phyloP scores from a whole-genome alignment of 2,797 vertebrate species.

The Bryconaethiops microstoma region DNA sequence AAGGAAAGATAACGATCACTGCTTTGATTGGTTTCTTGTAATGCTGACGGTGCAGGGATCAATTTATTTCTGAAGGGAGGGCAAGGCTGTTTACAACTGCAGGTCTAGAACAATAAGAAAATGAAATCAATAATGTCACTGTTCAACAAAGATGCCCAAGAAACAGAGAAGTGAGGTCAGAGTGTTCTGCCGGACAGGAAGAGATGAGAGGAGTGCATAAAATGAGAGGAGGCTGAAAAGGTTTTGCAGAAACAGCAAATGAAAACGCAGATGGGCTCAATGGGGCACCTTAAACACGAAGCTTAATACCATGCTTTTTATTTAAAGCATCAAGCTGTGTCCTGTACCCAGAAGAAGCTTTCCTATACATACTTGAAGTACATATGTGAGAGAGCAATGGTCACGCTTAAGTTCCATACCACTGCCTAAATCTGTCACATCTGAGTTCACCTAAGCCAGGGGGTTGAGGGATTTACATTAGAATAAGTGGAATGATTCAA shows the following conservation, averaged over 20 bases:
- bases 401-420: neutral
- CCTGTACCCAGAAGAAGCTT: neutral
- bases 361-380: neutral
- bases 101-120: conserved; percentile 71
- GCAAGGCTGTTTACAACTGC: conserved; percentile 68
- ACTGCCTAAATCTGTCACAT: conserved; percentile 19
- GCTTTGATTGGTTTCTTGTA: conserved; percentile 64
- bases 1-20: conserved; percentile 56
- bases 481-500: conserved; percentile 28
- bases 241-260: conserved; percentile 17
- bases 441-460: conserved; percentile 6
- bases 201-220: neutral
- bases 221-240: conserved; percentile 57
- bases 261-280: neutral
- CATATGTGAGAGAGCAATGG: neutral
- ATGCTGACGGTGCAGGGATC: conserved; percentile 60
- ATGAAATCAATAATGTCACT: conserved; percentile 75
- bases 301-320: neutral
- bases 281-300: neutral
- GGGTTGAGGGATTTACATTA: conserved; percentile 39
- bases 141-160: conserved; percentile 33
- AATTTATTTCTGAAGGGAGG: conserved; percentile 70
- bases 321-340: neutral
- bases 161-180: neutral
- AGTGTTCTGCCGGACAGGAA: conserved; percentile 36